Evolutionary conservation across 2,888 invertebrate genomes (phyloP).

Genomic region (Leptopilina syphax): DNA sequence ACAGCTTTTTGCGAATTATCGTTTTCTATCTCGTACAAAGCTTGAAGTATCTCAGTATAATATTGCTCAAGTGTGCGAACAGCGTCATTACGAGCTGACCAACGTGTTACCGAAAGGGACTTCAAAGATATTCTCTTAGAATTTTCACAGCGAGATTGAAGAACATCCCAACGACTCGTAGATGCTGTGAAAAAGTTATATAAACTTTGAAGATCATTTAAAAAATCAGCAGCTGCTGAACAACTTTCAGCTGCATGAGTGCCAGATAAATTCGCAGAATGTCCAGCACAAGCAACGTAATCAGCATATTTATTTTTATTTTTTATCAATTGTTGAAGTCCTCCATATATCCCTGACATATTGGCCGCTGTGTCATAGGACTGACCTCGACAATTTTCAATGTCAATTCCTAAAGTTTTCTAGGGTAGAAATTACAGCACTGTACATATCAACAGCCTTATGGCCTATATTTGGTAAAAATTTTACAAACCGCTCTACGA

Average conservation of each 20-base stretch:
- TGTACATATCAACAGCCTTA: background rate
- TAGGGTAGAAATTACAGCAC: constrained; percentile 9
- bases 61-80: too few relatives aligned
- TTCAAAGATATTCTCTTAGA: too few relatives aligned
- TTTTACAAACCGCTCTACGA: too few relatives aligned
- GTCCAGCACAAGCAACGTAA: constrained; percentile 8
- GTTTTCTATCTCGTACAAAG: too few relatives aligned
- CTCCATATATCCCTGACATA: too few relatives aligned
- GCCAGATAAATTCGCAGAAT: constrained; percentile 2
- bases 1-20: too few relatives aligned
- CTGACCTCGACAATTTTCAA: too few relatives aligned
- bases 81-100: too few relatives aligned
- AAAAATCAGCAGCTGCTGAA: background rate
- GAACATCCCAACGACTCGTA: constrained; percentile 21
- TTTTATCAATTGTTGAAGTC: constrained; percentile 9
- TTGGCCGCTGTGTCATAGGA: too few relatives aligned
- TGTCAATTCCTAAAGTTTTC: constrained; percentile 20
- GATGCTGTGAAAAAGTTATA: constrained; percentile 17
- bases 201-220: constrained; percentile 8
- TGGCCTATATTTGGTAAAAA: background rate
- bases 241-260: constrained; percentile 19
- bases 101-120: too few relatives aligned
- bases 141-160: too few relatives aligned
- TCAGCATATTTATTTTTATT: constrained; percentile 5
- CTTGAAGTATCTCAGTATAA: too few relatives aligned